Evolutionary conservation across 2,888 invertebrate species (phyloP), one percentile per base, ranked within the genome.

Genomic region (Nasonia oneida): DNA sequence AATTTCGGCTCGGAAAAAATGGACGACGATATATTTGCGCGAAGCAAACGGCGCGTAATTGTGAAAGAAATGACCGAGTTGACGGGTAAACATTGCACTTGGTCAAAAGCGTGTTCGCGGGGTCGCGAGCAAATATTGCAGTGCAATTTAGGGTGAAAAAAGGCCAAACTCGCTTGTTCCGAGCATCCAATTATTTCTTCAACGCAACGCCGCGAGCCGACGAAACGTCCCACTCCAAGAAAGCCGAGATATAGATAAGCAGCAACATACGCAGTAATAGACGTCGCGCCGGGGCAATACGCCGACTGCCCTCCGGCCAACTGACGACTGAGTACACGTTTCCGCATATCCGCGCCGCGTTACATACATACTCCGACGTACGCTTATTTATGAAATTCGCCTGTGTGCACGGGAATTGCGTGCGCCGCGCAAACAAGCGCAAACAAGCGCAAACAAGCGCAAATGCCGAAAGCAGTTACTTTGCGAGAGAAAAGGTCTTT

Each of bases 271-370:
- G 67, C 67, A 79, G 79, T 77, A 77, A 77, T 79, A 33, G 67
- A 67, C 79, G 70, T 67, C 50, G 50, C 78, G 77, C 10, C 77
- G 77, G 64, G 29, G 50, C 61, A 61, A 61, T 61, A 61, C 57
- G 57, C 57, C 57, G 57, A 23, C 71, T 39, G 71, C 71, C 71
- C 71, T 42, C 71, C 71, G 71, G 71, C 71, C 71, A 73, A 73
- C 71, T 73, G 71, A 73, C 71, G 71, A 73, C 71, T 67, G 71
- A 39, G 71, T 42, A n/a, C n/a, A 73, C 71, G 42, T 42, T 42
- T 42, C 39, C 42, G 39, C 42, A 8, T 73, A 39, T n/a, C 18
- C 39, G 15, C 18, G 15, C 42, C n/a, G 39, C 18, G n/a, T 73
- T 42, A n/a, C 57, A 57, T 1, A n/a, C n/a, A 57, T n/a, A 15